phyloP scores from a whole-genome alignment of 2,888 invertebrate genomes.

The Lysandra bellargus region DNA sequence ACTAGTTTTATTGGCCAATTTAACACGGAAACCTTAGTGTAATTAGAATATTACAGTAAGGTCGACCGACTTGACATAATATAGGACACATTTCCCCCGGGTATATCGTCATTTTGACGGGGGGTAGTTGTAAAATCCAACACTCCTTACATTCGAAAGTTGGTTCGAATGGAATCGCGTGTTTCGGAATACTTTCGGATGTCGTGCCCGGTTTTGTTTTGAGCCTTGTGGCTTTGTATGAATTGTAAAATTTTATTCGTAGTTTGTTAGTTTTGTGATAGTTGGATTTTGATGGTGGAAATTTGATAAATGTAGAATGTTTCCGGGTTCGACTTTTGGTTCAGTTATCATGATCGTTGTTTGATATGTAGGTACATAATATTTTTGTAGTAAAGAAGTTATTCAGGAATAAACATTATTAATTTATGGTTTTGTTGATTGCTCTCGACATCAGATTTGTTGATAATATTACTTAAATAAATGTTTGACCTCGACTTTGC shows the following conservation, averaged over 20 bases:
- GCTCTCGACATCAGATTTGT: too few relatives aligned
- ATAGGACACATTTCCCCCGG: slow-evolving; percentile 10
- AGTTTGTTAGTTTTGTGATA: slow-evolving; percentile 33
- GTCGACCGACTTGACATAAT: slow-evolving; percentile 16
- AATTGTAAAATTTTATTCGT: slow-evolving; percentile 39
- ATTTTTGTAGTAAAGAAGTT: neutral
- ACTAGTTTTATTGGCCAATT: slow-evolving; percentile 14
- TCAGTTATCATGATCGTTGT: neutral
- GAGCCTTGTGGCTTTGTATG: slow-evolving; percentile 38
- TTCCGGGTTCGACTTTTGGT: neutral
- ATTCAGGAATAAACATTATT: too few relatives aligned
- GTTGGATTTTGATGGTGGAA: slow-evolving; percentile 19
- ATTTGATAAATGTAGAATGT: slow-evolving; percentile 20
- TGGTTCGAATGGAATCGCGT: slow-evolving; percentile 42
- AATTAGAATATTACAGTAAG: slow-evolving; percentile 10
- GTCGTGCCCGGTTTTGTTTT: slow-evolving; percentile 42
- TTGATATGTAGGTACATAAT: neutral
- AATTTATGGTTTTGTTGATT: too few relatives aligned
- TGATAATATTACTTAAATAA: too few relatives aligned
- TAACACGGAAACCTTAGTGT: slow-evolving; percentile 11
- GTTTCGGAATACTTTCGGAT: slow-evolving; percentile 41
- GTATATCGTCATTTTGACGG: slow-evolving; percentile 18
- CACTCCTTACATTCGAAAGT: slow-evolving; percentile 35
- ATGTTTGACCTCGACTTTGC: neutral
- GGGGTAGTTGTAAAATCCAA: slow-evolving; percentile 40